These are phyloP conservation scores for Andrena haemorrhoa DNA, from an alignment of 2,888 invertebrate species.

Conservation along the genomic window DNA sequence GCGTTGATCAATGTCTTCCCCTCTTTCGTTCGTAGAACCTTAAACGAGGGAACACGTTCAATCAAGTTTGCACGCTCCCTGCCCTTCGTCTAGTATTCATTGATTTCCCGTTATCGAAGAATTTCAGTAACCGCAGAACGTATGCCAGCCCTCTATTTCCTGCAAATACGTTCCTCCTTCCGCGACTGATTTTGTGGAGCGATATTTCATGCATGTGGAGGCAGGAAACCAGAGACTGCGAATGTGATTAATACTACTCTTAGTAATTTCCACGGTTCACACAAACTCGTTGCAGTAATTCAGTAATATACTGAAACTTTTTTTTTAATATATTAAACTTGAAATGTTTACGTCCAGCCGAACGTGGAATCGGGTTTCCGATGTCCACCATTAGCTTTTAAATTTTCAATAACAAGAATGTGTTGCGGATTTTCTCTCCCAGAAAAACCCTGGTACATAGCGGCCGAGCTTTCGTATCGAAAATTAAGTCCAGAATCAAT, in stretches of 20 bases:
- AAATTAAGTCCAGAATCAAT: constrained; percentile 5
- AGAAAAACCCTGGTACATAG: neutral
- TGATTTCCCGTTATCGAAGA: neutral
- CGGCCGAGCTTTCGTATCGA: neutral
- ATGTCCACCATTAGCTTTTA: neutral
- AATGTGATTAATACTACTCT: no score
- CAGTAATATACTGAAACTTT: no score
- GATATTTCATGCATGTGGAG: neutral
- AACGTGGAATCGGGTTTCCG: constrained; percentile 22
- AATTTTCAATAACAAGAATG: constrained; percentile 39
- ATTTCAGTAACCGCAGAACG: neutral
- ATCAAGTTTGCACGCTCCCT: no score
- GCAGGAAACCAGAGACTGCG: no score
- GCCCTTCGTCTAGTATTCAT: neutral
- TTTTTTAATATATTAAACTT: no score
- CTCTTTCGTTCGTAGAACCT: no score
- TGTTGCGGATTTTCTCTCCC: neutral
- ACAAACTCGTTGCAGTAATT: no score
- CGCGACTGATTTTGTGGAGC: neutral
- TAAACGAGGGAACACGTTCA: no score
- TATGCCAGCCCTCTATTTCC: neutral
- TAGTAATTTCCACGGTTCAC: no score
- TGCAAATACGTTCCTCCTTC: neutral
- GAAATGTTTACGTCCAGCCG: constrained; percentile 6
- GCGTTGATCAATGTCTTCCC: no score